phyloP scores from a whole-genome alignment of 2,797 vertebrate species.

The Phrynocephalus vlangalii region DNA sequence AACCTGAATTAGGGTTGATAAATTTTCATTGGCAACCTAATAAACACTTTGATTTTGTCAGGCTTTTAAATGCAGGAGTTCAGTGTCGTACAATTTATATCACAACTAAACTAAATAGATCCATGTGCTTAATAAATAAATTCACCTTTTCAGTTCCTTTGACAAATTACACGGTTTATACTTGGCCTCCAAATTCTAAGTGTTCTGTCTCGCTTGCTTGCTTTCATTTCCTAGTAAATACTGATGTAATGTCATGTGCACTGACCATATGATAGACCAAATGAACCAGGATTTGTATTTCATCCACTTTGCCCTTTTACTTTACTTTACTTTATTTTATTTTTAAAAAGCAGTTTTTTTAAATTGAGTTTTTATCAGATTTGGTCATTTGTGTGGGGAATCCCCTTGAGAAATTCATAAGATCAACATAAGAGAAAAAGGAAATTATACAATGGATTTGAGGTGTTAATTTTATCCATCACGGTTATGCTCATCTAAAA shows the following conservation, averaged over 20 bases:
- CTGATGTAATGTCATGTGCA: not conserved
- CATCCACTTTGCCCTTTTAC: not conserved
- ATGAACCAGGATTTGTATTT: conserved; percentile 14
- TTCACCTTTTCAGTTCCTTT: not conserved
- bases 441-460: not conserved
- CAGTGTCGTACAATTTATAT: not conserved
- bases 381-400: not conserved
- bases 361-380: not conserved
- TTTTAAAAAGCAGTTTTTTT: not conserved
- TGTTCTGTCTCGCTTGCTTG: not conserved
- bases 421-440: not conserved
- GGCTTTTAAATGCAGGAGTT: not conserved
- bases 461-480: not conserved
- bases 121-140: not conserved
- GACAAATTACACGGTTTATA: not conserved
- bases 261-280: not conserved
- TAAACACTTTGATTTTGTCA: not conserved
- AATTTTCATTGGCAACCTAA: not conserved
- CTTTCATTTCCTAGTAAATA: conserved; percentile 1
- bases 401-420: not conserved
- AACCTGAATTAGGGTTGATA: not conserved
- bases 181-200: not conserved
- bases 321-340: not conserved
- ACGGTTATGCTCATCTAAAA: not conserved
- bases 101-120: not conserved